These are phyloP conservation scores for Bimastos eiseni DNA, from an alignment of 2,888 invertebrate genomes.

Conservation along the genomic window DNA sequence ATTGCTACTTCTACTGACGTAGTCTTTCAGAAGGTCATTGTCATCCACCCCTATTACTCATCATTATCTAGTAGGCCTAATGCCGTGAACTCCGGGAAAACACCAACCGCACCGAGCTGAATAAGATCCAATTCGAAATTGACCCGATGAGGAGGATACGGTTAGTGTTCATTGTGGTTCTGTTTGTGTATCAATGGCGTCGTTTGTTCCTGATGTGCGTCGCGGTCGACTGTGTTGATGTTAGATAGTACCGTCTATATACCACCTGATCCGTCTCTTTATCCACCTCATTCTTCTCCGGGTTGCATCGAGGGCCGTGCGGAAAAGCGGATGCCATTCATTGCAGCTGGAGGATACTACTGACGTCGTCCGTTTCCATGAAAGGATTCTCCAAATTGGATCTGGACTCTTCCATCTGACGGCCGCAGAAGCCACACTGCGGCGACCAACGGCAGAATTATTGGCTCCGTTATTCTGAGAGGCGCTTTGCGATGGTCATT, in stretches of 20 bases:
- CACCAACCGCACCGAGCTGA: not conserved
- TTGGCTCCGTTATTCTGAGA: not conserved
- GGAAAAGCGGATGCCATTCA: not conserved
- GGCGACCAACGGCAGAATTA: not conserved
- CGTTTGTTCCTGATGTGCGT: no score
- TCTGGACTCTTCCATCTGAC: not conserved
- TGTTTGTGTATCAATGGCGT: no score
- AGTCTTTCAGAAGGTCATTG: not conserved
- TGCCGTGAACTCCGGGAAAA: not conserved
- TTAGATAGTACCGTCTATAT: not conserved
- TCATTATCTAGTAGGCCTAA: not conserved
- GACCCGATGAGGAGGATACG: not conserved
- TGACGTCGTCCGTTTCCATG: not conserved
- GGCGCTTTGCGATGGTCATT: not conserved
- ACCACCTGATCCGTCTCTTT: not conserved
- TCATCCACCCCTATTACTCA: not conserved
- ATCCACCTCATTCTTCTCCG: no score
- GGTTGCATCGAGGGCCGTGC: not conserved
- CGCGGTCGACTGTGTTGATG: not conserved
- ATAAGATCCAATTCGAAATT: not conserved
- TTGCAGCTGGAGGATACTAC: not conserved
- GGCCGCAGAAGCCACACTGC: not conserved
- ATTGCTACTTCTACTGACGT: not conserved
- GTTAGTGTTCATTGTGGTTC: no score
- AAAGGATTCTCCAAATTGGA: slow-evolving; percentile 21